Evolutionary conservation across 2,113 vertebrate species (phyloP), one percentile per base, ranked within the genome.

Genomic region (Hymenochirus boettgeri): DNA sequence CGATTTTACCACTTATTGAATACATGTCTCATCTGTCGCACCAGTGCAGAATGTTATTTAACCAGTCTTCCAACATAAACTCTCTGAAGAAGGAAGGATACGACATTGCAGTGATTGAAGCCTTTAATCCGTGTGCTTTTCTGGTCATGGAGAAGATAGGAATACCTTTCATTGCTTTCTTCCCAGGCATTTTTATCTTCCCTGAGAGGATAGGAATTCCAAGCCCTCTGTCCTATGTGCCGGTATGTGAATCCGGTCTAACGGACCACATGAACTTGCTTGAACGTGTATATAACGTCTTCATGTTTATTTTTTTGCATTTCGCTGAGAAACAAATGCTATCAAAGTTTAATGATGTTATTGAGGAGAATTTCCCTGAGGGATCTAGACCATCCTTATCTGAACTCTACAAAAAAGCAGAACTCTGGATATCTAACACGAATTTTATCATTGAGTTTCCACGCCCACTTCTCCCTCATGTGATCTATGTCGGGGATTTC

Each of bases 361-460:
- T 79, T 15, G 76, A 80, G 50, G 59, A 71, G 2, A 77, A 85
- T 72, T 83, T 89, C 2, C 48, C 60, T 3, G 74, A 77, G 55
- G 70, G 37, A 12, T 59, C 70, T 57, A 76, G 50, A 45, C 70
- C 65, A 57, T 71, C 65, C 73, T 76, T 74, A 39, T 37, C 74
- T 26, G 73, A 82, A 15, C 75, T 86, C 37, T 71, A 83, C 50
- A 56, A 29, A 58, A 80, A 79, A 73, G 73, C 85, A 46, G 85
- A 88, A 69, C 71, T 88, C 12, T 85, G 81, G 80, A 82, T 81
- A 47, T 76, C 86, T 61, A 88, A 87, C 72, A 81, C 77, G 0
- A 81, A 89, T 70, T 85, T 88, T 59, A 85, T 81, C 12, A 69
- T 89, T 48, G 84, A 87, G 22, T 85, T 86, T 70, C 73, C 83